These are phyloP conservation scores for Chaetogeoica ovagalla DNA, from an alignment of 2,888 invertebrate genomes.

Conservation along the genomic window DNA sequence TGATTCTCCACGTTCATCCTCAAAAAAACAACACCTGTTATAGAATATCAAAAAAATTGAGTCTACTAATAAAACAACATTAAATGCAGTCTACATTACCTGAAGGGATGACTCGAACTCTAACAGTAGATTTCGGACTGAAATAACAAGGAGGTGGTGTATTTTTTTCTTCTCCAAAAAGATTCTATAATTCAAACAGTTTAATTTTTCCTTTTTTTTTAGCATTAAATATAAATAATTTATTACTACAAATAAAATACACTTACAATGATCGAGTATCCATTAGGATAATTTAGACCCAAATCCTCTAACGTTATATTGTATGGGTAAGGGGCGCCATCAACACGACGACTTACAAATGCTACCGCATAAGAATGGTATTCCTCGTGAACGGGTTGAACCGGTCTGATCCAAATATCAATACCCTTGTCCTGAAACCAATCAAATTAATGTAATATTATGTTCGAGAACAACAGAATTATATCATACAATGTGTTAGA, in stretches of 20 bases:
- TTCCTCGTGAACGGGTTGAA: slow-evolving; percentile 62
- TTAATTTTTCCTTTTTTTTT: no score
- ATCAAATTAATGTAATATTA: slow-evolving; percentile 9
- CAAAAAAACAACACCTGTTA: slow-evolving; percentile 42
- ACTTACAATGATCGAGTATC: slow-evolving; percentile 60
- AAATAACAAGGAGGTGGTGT: not conserved
- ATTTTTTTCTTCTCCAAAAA: slow-evolving; percentile 34
- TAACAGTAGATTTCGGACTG: slow-evolving; percentile 10
- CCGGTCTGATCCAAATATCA: slow-evolving; percentile 66
- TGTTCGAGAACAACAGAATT: no score
- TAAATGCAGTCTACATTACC: slow-evolving; percentile 19
- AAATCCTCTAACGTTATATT: slow-evolving; percentile 58
- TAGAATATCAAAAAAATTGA: not conserved
- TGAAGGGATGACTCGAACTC: slow-evolving; percentile 51
- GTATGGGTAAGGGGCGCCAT: slow-evolving; percentile 61
- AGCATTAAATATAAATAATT: no score
- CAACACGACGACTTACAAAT: slow-evolving; percentile 63
- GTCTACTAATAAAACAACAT: not conserved
- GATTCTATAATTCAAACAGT: slow-evolving; percentile 26
- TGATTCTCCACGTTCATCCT: slow-evolving; percentile 5
- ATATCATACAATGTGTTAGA: no score
- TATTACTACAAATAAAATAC: not conserved
- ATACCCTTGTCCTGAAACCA: slow-evolving; percentile 57
- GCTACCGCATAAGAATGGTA: slow-evolving; percentile 65
- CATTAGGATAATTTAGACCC: slow-evolving; percentile 58